These are phyloP conservation scores for Scopus umbretta DNA, from an alignment of 2,113 vertebrate genomes.

Conservation along the genomic window DNA sequence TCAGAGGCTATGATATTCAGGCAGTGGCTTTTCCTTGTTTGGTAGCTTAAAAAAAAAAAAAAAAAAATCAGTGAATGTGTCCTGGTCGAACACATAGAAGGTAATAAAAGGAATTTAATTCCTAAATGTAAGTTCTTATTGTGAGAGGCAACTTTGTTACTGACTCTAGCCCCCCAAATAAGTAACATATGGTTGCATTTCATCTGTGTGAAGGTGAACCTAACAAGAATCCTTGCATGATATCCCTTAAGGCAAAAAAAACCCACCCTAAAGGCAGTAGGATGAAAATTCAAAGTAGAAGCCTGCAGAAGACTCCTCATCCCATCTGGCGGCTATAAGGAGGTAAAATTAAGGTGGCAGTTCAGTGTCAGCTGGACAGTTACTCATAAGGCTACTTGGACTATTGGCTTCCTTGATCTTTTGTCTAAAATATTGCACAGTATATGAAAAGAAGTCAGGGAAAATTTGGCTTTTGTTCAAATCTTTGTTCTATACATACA, in stretches of 20 bases:
- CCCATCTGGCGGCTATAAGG: neutral
- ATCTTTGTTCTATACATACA: neutral
- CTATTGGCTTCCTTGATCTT: neutral
- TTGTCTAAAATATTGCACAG: neutral
- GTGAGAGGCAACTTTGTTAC: neutral
- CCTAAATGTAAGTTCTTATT: neutral
- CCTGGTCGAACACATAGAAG: neutral
- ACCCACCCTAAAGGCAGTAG: neutral
- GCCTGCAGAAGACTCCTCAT: neutral
- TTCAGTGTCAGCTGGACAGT: neutral
- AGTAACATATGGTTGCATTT: neutral
- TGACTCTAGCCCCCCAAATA: neutral
- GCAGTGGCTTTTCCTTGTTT: neutral
- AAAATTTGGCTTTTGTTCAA: neutral
- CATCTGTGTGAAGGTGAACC: neutral
- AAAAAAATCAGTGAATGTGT: neutral
- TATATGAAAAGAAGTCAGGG: neutral
- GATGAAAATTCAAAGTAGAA: neutral
- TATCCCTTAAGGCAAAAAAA: neutral
- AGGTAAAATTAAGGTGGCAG: neutral
- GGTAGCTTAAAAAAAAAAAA: neutral
- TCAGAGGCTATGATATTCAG: neutral
- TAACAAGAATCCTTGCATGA: neutral
- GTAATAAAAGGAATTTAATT: neutral
- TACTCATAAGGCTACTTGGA: neutral